Evolutionary conservation across 2,113 vertebrate genomes (phyloP).

Genomic region (Charina bottae): DNA sequence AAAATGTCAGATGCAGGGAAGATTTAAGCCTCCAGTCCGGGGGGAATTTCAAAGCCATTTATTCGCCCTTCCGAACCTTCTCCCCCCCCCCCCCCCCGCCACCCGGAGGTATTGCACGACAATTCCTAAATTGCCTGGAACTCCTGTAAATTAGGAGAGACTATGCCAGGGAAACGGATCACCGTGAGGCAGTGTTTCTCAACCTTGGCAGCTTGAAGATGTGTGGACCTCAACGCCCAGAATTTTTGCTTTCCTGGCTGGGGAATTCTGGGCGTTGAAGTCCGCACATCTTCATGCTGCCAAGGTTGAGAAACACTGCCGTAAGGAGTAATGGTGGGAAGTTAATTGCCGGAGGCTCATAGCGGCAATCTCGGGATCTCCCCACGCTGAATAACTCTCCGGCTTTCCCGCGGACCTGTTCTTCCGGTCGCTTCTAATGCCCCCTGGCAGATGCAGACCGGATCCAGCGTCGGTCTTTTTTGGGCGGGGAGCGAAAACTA

Average conservation of each 20-base stretch:
- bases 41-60: background rate
- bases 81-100: background rate
- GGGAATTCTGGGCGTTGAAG: too few species aligned
- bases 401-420: too few species aligned
- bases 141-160: background rate
- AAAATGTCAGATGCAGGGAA: background rate
- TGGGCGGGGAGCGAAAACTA: background rate
- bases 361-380: background rate
- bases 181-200: background rate
- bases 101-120: background rate
- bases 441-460: background rate
- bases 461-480: background rate
- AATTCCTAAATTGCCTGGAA: background rate
- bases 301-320: too few species aligned
- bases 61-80: background rate
- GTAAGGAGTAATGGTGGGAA: background rate
- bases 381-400: background rate
- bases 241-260: too few species aligned
- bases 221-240: too few species aligned
- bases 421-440: background rate
- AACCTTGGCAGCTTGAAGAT: too few species aligned
- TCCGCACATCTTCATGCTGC: too few species aligned
- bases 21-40: background rate
- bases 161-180: background rate
- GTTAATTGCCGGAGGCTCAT: background rate